Percentiles rank a stretch among this genome's conserved stretches.
Conservation (phyloP, 2,113 vertebrate genomes). For the Atherinomorus stipes region DNA sequence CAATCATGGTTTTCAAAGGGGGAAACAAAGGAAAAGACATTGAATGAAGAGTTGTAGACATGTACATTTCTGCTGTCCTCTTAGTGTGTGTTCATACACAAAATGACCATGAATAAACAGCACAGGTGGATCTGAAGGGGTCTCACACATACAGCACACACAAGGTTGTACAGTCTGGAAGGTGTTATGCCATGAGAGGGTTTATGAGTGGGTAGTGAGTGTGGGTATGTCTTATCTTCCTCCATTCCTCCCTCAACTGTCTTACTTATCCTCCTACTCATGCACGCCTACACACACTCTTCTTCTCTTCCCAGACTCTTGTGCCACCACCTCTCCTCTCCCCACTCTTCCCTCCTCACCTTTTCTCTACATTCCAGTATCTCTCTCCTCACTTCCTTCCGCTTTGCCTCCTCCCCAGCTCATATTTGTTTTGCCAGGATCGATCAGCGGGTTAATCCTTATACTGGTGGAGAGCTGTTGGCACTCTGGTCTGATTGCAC, state of each 20-base stretch:
- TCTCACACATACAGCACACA: conserved; percentile 25
- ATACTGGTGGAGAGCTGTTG: conserved; percentile 61
- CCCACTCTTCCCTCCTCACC: not conserved
- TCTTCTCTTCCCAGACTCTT: conserved; percentile 11
- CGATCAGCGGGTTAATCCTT: conserved; percentile 66
- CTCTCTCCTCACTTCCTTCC: not conserved
- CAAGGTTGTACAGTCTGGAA: conserved; percentile 27
- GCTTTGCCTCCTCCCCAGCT: conserved; percentile 5
- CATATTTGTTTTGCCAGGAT: conserved; percentile 59
- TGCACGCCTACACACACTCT: conserved; percentile 27
- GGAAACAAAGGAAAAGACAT: not conserved
- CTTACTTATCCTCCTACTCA: conserved; percentile 52
- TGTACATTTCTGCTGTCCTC: not conserved
- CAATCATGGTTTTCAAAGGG: not conserved
- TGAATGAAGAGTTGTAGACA: not conserved
- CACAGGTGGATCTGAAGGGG: conserved; percentile 27
- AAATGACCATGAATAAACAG: conserved; percentile 7
- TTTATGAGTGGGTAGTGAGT: conserved; percentile 44
- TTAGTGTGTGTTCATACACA: conserved; percentile 2
- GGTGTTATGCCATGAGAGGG: conserved; percentile 31
- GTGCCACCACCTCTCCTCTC: not conserved
- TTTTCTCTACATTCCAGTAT: not conserved
- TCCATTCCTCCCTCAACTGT: conserved; percentile 23
- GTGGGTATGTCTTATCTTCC: conserved; percentile 32
- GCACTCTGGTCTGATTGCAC: conserved; percentile 21